A percentile compares a stretch with the other conserved stretches of the same genome.
These are phyloP conservation scores for Notospermus geniculatus DNA, from an alignment of 1,140 invertebrate species.

Conservation along the genomic window DNA sequence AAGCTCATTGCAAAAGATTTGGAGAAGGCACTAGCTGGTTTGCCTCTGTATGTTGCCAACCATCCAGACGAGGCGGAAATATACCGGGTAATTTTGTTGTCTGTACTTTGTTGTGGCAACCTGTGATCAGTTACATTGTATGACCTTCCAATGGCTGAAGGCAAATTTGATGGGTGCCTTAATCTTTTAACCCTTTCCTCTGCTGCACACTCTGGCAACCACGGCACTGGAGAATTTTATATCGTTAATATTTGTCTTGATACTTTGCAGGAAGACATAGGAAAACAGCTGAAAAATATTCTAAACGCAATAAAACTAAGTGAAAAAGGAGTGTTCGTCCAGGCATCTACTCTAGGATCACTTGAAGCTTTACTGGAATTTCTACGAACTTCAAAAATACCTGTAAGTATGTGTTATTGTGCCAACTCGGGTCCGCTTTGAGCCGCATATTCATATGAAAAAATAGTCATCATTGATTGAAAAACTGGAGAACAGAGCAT, in stretches of 20 bases:
- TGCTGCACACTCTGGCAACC: not conserved
- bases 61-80: constrained; percentile 92
- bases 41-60: constrained; percentile 72
- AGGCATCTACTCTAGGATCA: constrained; percentile 97
- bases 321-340: constrained; percentile 93
- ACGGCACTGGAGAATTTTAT: not conserved
- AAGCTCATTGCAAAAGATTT: constrained; percentile 96
- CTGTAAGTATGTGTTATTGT: constrained; percentile 58
- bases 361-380: constrained; percentile 97
- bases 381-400: constrained; percentile 91
- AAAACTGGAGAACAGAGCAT: too few relatives aligned
- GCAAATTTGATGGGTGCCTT: too few relatives aligned
- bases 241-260: constrained; percentile 1
- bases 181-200: constrained; percentile 17
- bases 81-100: constrained; percentile 65
- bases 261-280: constrained; percentile 41
- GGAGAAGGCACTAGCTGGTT: constrained; percentile 93
- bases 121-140: too few relatives aligned
- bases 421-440: too few relatives aligned
- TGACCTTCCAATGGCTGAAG: too few relatives aligned
- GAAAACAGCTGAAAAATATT: constrained; percentile 65
- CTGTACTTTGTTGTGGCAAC: too few relatives aligned
- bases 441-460: too few relatives aligned
- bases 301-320: constrained; percentile 88
- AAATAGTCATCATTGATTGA: too few relatives aligned